Evolutionary conservation across 2,888 invertebrate genomes (phyloP).

Genomic region (Alentia gelatinosa): DNA sequence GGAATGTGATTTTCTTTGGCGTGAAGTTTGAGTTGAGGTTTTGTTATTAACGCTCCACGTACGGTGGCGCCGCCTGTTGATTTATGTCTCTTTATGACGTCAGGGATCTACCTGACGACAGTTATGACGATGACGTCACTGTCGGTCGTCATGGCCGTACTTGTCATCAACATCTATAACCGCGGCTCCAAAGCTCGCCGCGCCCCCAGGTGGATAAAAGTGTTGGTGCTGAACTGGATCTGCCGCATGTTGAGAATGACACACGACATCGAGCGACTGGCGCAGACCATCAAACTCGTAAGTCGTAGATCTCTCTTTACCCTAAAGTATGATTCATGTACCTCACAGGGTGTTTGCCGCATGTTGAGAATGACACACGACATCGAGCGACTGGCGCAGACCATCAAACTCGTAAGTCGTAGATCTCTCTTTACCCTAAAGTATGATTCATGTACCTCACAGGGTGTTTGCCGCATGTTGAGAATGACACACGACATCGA

Average conservation of each 20-base stretch:
- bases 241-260: slow-evolving; percentile 71
- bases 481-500: no score
- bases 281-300: slow-evolving; percentile 74
- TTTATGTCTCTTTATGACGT: neutral
- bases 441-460: no score
- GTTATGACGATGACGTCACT: slow-evolving; percentile 84
- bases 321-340: no score
- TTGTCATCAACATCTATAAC: slow-evolving; percentile 83
- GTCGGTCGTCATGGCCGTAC: slow-evolving; percentile 82
- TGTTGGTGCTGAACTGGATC: slow-evolving; percentile 72
- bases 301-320: slow-evolving; percentile 50
- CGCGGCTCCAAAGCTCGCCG: slow-evolving; percentile 73
- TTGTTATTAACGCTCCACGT: no score
- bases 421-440: no score
- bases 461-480: no score
- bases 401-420: slow-evolving; percentile 73
- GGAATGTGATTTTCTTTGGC: no score
- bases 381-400: slow-evolving; percentile 72
- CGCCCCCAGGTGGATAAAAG: slow-evolving; percentile 69
- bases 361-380: slow-evolving; percentile 74
- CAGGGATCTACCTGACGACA: slow-evolving; percentile 83
- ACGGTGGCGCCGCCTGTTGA: no score
- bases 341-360: no score
- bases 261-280: slow-evolving; percentile 74
- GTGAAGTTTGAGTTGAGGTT: no score